A percentile compares a stretch with the other conserved stretches of the same genome.
Conservation (phyloP, 2,113 vertebrate species). For the Apus apus region DNA sequence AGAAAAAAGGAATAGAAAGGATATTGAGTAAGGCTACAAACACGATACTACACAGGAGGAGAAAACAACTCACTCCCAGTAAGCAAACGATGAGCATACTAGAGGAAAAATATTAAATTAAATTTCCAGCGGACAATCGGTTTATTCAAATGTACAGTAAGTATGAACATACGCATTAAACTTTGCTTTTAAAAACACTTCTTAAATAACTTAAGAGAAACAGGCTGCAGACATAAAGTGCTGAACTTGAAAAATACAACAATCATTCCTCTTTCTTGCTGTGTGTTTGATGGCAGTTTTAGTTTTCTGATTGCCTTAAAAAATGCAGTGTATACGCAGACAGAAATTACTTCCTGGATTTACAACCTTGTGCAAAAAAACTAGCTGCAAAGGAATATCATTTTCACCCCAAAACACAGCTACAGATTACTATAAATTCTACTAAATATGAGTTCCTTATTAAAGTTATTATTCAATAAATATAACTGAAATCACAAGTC, state of each 20-base stretch:
- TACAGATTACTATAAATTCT: neutral
- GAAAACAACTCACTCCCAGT: neutral
- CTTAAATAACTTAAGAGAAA: neutral
- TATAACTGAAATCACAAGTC: slow-evolving; percentile 2
- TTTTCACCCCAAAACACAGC: neutral
- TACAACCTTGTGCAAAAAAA: slow-evolving; percentile 29
- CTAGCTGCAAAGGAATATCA: slow-evolving; percentile 35
- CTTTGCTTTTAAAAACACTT: neutral
- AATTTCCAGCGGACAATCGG: neutral
- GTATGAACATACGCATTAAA: neutral
- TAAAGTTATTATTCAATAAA: slow-evolving; percentile 21
- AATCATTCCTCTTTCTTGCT: neutral
- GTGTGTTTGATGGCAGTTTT: slow-evolving; percentile 28
- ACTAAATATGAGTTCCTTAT: neutral
- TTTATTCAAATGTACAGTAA: slow-evolving; percentile 13
- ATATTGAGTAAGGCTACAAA: neutral
- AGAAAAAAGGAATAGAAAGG: neutral
- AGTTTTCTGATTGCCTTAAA: slow-evolving; percentile 27
- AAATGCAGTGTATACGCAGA: neutral
- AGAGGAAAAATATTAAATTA: neutral
- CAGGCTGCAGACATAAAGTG: neutral
- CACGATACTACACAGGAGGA: neutral
- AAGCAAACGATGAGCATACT: slow-evolving; percentile 19
- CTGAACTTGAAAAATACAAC: neutral
- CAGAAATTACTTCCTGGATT: slow-evolving; percentile 16